phyloP scores from a whole-genome alignment of 2,113 vertebrate genomes.

The Fukomys damarensis region DNA sequence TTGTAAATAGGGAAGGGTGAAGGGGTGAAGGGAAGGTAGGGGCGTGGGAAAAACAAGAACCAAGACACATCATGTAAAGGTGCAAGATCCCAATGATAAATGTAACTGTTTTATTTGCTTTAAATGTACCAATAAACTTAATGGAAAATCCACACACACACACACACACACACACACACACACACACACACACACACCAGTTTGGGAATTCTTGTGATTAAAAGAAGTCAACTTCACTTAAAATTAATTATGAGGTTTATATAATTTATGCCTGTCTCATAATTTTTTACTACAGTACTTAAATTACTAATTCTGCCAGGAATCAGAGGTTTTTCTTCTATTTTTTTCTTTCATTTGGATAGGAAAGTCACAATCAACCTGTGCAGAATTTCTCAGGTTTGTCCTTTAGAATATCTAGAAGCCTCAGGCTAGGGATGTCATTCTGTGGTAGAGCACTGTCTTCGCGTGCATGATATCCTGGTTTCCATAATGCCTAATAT shows the following conservation, averaged over 20 bases:
- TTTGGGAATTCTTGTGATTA: neutral
- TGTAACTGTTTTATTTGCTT: too few species aligned
- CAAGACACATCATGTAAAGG: too few species aligned
- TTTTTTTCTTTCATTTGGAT: neutral
- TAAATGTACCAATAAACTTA: too few species aligned
- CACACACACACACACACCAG: neutral
- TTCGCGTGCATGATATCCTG: neutral
- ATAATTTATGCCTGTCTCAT: neutral
- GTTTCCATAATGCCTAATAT: neutral
- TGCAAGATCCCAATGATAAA: too few species aligned
- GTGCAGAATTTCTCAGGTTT: neutral
- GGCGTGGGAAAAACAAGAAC: too few species aligned
- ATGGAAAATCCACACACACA: too few species aligned
- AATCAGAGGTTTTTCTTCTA: neutral
- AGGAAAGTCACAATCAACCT: neutral
- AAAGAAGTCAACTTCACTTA: slow-evolving; percentile 15
- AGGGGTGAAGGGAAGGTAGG: too few species aligned
- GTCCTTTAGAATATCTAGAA: neutral
- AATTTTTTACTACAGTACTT: neutral
- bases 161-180: too few species aligned
- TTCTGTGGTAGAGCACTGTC: neutral
- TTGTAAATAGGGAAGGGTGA: too few species aligned
- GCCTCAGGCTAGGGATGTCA: neutral
- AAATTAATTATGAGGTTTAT: neutral
- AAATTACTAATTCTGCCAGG: neutral